Percentiles rank a stretch among this genome's conserved stretches.
These are phyloP conservation scores for Nannospalax galili DNA, from an alignment of 2,113 vertebrate species.

Conservation along the genomic window DNA sequence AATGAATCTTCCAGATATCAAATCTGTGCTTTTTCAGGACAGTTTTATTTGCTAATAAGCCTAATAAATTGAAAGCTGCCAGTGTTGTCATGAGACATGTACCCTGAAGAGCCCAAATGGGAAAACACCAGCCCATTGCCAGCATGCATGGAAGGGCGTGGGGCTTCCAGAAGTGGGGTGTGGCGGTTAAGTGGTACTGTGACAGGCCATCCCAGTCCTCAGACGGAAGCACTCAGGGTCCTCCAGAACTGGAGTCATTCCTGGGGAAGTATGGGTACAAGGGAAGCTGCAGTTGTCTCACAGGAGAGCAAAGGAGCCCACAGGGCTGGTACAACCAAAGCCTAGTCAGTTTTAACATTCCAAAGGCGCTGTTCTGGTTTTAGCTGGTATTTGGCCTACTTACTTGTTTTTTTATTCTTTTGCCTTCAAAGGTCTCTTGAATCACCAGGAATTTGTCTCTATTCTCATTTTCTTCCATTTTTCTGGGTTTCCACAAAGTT, in stretches of 20 bases:
- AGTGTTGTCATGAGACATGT: background rate
- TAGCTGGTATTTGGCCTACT: background rate
- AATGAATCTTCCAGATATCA: constrained; percentile 67
- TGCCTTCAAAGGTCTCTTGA: background rate
- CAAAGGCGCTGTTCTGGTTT: background rate
- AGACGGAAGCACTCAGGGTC: background rate
- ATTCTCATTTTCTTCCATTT: constrained; percentile 1
- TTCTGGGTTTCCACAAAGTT: background rate
- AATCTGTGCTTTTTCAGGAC: constrained; percentile 72
- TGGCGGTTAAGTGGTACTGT: rapidly evolving
- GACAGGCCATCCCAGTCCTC: background rate
- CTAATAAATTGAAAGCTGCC: constrained; percentile 77
- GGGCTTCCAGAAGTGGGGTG: background rate
- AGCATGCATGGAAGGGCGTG: background rate
- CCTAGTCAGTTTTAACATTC: background rate
- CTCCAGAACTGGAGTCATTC: background rate
- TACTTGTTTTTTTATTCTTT: constrained; percentile 29
- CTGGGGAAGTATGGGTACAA: background rate
- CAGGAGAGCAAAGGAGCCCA: background rate
- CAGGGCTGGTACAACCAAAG: background rate
- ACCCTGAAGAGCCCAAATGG: constrained; percentile 27
- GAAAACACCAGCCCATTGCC: background rate
- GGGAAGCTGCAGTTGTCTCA: background rate
- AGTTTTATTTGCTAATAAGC: constrained; percentile 79
- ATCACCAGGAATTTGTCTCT: background rate